These are phyloP conservation scores for Strigops habroptila DNA, from an alignment of 2,113 vertebrate genomes.

Conservation along the genomic window DNA sequence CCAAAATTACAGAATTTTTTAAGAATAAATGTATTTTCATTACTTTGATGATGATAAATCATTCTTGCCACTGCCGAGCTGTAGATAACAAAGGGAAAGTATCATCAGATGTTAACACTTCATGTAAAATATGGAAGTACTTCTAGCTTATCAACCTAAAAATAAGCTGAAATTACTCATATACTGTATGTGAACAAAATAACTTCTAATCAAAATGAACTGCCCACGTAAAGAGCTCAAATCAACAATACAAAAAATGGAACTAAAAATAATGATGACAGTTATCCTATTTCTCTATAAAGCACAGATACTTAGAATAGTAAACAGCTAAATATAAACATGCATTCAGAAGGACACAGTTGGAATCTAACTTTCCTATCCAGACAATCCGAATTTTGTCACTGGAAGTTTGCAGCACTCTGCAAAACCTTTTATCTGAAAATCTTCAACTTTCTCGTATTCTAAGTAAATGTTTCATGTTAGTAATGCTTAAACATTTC, in stretches of 20 bases:
- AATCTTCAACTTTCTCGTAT: neutral
- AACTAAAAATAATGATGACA: slow-evolving; percentile 20
- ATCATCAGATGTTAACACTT: slow-evolving; percentile 51
- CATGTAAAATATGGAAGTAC: slow-evolving; percentile 23
- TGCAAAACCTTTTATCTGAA: neutral
- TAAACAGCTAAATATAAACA: slow-evolving; percentile 21
- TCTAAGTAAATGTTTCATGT: neutral
- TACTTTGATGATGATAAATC: neutral
- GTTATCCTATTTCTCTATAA: neutral
- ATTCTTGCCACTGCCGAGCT: neutral
- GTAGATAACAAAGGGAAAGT: neutral
- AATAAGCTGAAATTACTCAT: slow-evolving; percentile 29
- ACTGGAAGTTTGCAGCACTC: neutral
- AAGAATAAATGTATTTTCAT: neutral
- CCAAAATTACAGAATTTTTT: neutral
- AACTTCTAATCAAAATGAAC: slow-evolving; percentile 32
- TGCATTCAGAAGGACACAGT: neutral
- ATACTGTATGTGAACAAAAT: slow-evolving; percentile 19
- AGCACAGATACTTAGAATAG: neutral
- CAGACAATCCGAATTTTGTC: neutral
- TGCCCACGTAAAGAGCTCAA: slow-evolving; percentile 21
- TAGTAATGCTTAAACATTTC: neutral
- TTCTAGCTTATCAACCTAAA: slow-evolving; percentile 35
- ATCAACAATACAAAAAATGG: neutral
- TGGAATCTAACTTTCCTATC: neutral